Evolutionary conservation across 1,140 invertebrate species (phyloP), one percentile per base, ranked within the genome.

Genomic region (Achroia grisella): DNA sequence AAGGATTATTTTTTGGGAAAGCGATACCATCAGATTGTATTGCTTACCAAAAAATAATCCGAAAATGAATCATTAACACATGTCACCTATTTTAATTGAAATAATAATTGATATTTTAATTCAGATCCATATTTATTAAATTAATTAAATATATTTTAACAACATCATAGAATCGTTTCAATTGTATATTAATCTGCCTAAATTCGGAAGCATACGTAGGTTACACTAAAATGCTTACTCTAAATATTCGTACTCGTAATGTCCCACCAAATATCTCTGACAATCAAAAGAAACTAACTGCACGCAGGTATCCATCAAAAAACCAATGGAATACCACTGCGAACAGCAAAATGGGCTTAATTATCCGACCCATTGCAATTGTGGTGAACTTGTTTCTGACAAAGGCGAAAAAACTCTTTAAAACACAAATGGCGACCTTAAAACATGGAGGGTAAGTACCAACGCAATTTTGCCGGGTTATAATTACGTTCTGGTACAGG

Each of bases 311-410:
- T 39, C 34, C 48, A 31, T 46, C 33, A 62, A 71, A 71, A 70
- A 63, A 67, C 17, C 51, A 31, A 39, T 44, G 41, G 50, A 50
- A 69, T 69, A 60, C 65, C 60, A 48, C 55, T 48, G 41, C 49
- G 49, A 44, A 39, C 45, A 52, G 56, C 65, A 52, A 71, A 71
- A 66, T 66, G 52, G 48, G 51, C 40, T 63, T 71, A 71, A 71
- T 71, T 63, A 71, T 59, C 56, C 6, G 4, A 10, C 9, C 35
- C 14, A 37, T 37, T 37, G 35, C 35, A 17, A 37, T 15, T 15
- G 13, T 52, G 49, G 57, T 59, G 35, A 37, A 37, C 15, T 13
- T 15, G 10, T 37, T 37, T 37, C 14, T 13, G 35, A 9, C 63
- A 60, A 56, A 42, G 23, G 45, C 11, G 46, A 49, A 64, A 54